A percentile compares a stretch with the other conserved stretches of the same genome.
phyloP scores from a whole-genome alignment of 2,797 vertebrate genomes.

The Lates japonicus region DNA sequence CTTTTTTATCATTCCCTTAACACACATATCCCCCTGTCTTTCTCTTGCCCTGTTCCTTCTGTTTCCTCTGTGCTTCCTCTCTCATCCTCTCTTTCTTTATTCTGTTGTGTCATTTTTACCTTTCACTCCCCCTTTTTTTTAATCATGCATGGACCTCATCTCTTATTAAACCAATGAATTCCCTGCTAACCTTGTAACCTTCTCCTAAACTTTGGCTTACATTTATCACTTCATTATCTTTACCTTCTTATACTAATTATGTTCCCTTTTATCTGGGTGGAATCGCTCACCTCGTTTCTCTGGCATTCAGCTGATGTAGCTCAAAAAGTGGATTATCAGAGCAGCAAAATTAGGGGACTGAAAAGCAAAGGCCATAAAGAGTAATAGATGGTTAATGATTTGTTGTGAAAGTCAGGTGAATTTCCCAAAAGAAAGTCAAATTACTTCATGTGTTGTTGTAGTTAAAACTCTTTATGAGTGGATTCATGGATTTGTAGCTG shows the following conservation, averaged over 20 bases:
- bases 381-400: conserved; percentile 30
- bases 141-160: conserved; percentile 49
- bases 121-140: conserved; percentile 49
- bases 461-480: not conserved
- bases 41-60: conserved; percentile 2
- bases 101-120: conserved; percentile 39
- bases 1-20: conserved; percentile 14
- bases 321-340: conserved; percentile 60
- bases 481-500: conserved; percentile 20
- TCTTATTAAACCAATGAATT: conserved; percentile 59
- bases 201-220: conserved; percentile 46
- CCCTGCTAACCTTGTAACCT: conserved; percentile 61
- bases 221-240: conserved; percentile 73
- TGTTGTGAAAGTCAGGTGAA: conserved; percentile 11
- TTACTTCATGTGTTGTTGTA: not conserved
- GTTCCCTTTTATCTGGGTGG: conserved; percentile 62
- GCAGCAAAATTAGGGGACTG: conserved; percentile 29
- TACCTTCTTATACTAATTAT: conserved; percentile 70
- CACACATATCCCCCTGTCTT: not conserved
- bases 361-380: conserved; percentile 29
- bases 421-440: not conserved
- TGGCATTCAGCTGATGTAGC: conserved; percentile 49
- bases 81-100: conserved; percentile 10
- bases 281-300: conserved; percentile 61
- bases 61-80: not conserved